Percentiles rank a stretch among this genome's conserved stretches.
Evolutionary conservation across 1,140 invertebrate species (phyloP).

Genomic region (Holotrichia oblita): DNA sequence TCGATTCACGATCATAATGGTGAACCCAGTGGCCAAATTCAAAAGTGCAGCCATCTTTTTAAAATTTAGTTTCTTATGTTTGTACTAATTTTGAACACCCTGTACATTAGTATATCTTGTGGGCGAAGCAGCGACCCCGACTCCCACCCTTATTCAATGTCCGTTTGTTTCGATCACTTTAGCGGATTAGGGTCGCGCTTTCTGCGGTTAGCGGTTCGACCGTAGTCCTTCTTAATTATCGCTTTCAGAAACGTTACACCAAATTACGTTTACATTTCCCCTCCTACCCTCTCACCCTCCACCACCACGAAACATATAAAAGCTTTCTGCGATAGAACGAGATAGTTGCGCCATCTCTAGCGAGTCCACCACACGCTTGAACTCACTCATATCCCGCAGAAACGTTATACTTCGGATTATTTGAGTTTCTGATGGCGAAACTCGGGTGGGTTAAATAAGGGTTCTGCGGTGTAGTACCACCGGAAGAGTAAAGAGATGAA

Average conservation of each 20-base stretch:
- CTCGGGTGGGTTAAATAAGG: not conserved
- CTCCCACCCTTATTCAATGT: constrained; percentile 1
- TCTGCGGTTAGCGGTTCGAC: not conserved
- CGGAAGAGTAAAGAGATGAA: not conserved
- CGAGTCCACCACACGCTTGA: not conserved
- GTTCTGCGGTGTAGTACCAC: not conserved
- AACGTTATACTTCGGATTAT: not conserved
- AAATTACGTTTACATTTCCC: constrained; percentile 24
- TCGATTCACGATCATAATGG: too few relatives aligned
- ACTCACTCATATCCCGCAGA: not conserved
- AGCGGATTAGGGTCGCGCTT: constrained; percentile 7
- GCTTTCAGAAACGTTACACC: constrained; percentile 24
- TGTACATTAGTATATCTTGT: too few relatives aligned
- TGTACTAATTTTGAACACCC: too few relatives aligned
- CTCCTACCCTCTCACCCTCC: too few relatives aligned
- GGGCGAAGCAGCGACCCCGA: not conserved
- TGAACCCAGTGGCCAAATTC: too few relatives aligned
- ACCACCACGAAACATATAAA: not conserved
- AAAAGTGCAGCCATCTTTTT: too few relatives aligned
- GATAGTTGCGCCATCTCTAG: not conserved
- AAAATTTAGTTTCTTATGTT: too few relatives aligned
- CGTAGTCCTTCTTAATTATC: constrained; percentile 32
- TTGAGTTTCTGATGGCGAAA: not conserved
- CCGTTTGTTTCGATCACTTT: constrained; percentile 29
- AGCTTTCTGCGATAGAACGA: not conserved